Conservation (phyloP, 2,113 vertebrate genomes). For the Crotalus helleri region DNA sequence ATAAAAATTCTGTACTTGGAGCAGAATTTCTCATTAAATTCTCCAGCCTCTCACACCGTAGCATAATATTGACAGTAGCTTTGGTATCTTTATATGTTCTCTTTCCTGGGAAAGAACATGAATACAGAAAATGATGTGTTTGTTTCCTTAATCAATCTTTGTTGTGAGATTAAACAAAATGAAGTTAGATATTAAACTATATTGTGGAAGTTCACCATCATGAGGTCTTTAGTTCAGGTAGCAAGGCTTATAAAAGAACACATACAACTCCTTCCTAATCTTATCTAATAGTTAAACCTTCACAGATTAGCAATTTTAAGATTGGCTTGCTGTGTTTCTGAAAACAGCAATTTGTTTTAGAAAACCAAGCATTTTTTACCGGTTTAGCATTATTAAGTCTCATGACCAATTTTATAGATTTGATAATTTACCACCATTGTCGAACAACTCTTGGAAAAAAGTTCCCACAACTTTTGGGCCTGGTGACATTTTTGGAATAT, state of each 20-base stretch:
- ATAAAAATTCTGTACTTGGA: neutral
- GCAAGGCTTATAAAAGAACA: neutral
- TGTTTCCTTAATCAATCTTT: neutral
- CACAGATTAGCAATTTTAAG: neutral
- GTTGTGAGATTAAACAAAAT: neutral
- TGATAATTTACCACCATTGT: neutral
- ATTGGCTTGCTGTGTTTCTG: neutral
- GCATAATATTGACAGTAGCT: neutral
- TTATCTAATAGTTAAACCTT: neutral
- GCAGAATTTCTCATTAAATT: neutral
- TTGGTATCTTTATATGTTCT: neutral
- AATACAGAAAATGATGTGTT: neutral
- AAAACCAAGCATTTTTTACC: neutral
- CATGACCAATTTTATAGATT: neutral
- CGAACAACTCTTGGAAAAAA: neutral
- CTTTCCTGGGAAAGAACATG: neutral
- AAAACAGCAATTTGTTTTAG: conserved; percentile 5
- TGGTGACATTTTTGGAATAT: neutral
- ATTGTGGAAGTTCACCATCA: neutral
- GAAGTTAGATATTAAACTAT: neutral
- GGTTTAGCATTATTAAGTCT: neutral
- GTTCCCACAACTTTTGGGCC: neutral
- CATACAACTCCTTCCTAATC: neutral
- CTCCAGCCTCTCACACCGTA: no score
- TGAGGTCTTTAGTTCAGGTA: neutral